Evolutionary conservation across 2,113 vertebrate species (phyloP).

Genomic region (Anolis sagrei): DNA sequence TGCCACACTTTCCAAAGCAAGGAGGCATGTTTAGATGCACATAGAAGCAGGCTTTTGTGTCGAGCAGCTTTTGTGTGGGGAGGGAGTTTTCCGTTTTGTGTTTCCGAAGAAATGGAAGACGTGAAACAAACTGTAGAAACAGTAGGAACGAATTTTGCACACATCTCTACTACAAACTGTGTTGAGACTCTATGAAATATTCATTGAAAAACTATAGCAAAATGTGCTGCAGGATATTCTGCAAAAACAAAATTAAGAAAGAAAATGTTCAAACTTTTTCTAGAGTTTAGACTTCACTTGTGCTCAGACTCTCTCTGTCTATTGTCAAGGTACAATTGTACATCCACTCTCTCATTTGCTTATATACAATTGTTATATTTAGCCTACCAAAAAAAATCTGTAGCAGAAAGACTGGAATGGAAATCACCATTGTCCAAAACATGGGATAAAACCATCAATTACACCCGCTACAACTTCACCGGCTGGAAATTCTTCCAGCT

Average conservation of each 20-base stretch:
- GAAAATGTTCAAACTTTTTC: not conserved
- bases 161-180: too few relatives aligned
- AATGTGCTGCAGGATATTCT: too few relatives aligned
- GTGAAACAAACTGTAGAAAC: too few relatives aligned
- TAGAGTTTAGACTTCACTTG: not conserved
- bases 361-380: conserved; percentile 14
- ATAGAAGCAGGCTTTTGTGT: too few relatives aligned
- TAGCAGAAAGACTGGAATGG: not conserved
- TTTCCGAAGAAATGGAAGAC: too few relatives aligned
- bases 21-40: too few relatives aligned
- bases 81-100: too few relatives aligned
- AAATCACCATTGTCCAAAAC: conserved; percentile 5
- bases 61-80: too few relatives aligned
- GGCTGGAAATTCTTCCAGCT: conserved; percentile 4
- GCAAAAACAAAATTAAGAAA: not conserved
- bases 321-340: conserved; percentile 15
- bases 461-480: not conserved
- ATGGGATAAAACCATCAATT: conserved; percentile 14
- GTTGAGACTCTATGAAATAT: too few relatives aligned
- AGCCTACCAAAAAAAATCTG: not conserved
- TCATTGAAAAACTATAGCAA: too few relatives aligned
- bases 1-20: too few relatives aligned
- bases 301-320: not conserved
- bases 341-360: not conserved
- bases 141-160: too few relatives aligned